These are phyloP conservation scores for Psettodes erumei DNA, from an alignment of 2,113 vertebrate species.

Conservation along the genomic window DNA sequence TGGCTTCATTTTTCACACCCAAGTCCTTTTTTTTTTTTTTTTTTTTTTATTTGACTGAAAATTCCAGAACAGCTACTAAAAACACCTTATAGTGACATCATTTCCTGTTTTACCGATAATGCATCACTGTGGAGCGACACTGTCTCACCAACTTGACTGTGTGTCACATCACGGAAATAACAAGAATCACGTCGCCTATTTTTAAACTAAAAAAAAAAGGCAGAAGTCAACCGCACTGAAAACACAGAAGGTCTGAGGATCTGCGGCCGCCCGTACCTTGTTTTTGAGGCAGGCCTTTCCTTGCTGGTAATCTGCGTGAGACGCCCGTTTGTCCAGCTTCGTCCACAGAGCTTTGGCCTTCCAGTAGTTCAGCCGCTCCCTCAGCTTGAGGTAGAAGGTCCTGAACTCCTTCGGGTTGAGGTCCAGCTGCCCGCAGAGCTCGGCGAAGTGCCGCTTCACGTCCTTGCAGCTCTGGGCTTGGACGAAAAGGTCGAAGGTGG, in stretches of 20 bases:
- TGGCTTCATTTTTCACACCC: too few species aligned
- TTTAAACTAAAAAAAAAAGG: background rate
- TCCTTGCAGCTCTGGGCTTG: constrained; percentile 86
- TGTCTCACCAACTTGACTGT: background rate
- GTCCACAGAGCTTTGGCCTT: constrained; percentile 93
- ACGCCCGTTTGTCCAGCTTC: constrained; percentile 91
- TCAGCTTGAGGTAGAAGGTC: constrained; percentile 87
- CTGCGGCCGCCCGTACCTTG: constrained; percentile 82
- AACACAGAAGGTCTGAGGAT: background rate
- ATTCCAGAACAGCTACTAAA: too few species aligned
- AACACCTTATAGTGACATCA: background rate
- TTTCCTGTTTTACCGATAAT: background rate
- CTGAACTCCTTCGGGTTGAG: constrained; percentile 82
- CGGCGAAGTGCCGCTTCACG: constrained; percentile 84
- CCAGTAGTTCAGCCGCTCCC: constrained; percentile 93
- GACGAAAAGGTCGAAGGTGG: constrained; percentile 87
- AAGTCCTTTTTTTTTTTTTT: too few species aligned
- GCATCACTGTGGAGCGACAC: background rate
- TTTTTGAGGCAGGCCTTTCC: constrained; percentile 86
- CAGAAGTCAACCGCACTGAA: background rate
- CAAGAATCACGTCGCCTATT: background rate
- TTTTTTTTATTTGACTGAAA: too few species aligned
- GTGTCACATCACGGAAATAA: background rate
- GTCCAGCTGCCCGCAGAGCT: constrained; percentile 85
- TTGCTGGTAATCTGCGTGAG: constrained; percentile 88